A percentile compares a stretch with the other conserved stretches of the same genome.
phyloP scores from a whole-genome alignment of 2,113 vertebrate genomes.

The Silurus meridionalis region DNA sequence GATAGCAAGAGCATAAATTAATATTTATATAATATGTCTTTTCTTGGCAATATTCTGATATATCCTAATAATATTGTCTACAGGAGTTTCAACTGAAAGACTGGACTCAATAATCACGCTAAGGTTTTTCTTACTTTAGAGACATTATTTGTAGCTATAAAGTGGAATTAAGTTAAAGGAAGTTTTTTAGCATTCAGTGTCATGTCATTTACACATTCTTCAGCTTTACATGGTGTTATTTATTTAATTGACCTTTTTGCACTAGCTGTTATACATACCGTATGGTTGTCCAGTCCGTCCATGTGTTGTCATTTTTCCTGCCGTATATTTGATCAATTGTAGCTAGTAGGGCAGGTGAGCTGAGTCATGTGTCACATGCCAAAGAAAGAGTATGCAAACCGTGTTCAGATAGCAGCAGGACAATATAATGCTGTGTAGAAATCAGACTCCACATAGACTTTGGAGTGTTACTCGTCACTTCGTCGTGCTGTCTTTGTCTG shows the following conservation, averaged over 20 bases:
- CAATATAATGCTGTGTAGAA: slow-evolving; percentile 16
- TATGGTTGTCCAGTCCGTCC: background rate
- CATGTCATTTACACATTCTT: background rate
- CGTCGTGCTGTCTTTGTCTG: slow-evolving; percentile 27
- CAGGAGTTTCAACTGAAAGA: background rate
- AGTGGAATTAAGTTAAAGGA: background rate
- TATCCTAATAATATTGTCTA: background rate
- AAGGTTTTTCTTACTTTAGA: background rate
- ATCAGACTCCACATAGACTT: slow-evolving; percentile 20
- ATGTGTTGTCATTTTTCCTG: slow-evolving; percentile 7
- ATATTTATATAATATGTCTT: background rate
- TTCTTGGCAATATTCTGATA: background rate
- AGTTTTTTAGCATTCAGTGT: background rate
- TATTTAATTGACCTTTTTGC: background rate
- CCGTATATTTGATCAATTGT: slow-evolving; percentile 1
- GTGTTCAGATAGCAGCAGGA: background rate
- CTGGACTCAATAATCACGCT: background rate
- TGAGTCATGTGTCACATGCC: slow-evolving; percentile 41
- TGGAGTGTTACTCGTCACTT: background rate
- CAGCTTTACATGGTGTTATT: background rate
- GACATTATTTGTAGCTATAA: background rate
- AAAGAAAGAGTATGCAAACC: slow-evolving; percentile 28
- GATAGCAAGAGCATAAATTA: background rate
- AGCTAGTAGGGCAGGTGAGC: background rate
- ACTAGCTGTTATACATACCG: background rate